Evolutionary conservation across 2,888 invertebrate genomes (phyloP), one percentile per base, ranked within the genome.

Genomic region (Sphaerophoria rueppellii): DNA sequence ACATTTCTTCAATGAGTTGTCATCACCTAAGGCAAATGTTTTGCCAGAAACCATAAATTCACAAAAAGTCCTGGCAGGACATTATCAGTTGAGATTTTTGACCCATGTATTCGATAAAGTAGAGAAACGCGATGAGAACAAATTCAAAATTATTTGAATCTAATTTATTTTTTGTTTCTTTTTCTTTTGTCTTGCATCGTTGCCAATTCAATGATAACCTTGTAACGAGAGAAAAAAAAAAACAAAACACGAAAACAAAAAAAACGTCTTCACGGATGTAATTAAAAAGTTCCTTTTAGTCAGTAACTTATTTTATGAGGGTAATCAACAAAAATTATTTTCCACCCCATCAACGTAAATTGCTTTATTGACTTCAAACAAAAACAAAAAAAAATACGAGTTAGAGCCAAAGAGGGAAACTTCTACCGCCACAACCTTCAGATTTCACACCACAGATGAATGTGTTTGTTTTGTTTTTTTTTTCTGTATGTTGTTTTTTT

Each of bases 251-350:
- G 2, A 24, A 24, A 24, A 24, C 24, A 24, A 24, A 24, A 57
- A 40, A 40, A 52, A n/a, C n/a, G 11, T 52, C 72, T 61, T 37
- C 14, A 52, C 16, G 54, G 61, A 61, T 50, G 40, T 72, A 72
- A 72, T 72, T 72, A 72, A 61, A 72, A 72, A 72, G 52, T 61
- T 61, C 40, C 52, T 43, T 24, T 43, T n/a, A 61, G 61, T 54
- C 61, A 61, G 72, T 61, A 61, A 61, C 58, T 61, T 72, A 60
- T 72, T 72, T 72, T 61, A 60, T 61, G 72, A 43, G 61, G 72
- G 61, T 72, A 72, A 72, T 72, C 72, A 72, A 61, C 72, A 6
- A 72, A 24, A 72, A 72, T 61, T 58, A 72, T 48, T 72, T 50
- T 72, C n/a, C 72, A 72, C 71, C 50, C 71, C 32, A 72, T 43